Conservation (phyloP, 1,140 invertebrate genomes). For the Cryptotermes secundus region DNA sequence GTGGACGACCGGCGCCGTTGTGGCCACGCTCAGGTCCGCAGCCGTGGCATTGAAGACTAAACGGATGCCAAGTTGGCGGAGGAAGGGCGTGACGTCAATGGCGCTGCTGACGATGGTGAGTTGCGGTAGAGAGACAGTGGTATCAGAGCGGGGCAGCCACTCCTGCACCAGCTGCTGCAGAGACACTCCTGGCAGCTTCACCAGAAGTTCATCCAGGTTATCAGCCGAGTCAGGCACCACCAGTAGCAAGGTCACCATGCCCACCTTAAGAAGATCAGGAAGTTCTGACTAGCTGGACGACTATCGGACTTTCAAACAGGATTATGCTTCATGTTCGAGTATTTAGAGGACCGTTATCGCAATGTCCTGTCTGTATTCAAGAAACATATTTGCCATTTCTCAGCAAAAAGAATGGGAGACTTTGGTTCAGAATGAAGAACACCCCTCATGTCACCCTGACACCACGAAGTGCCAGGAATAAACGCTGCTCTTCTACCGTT, state of each 20-base stretch:
- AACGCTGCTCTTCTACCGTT: no score
- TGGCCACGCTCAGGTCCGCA: constrained; percentile 8
- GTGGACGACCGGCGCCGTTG: not conserved
- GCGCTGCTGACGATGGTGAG: constrained; percentile 40
- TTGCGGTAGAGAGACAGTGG: constrained; percentile 43
- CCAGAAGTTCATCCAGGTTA: constrained; percentile 39
- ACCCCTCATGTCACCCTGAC: no score
- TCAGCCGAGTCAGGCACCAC: constrained; percentile 41
- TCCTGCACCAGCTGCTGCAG: constrained; percentile 36
- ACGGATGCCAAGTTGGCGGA: constrained; percentile 40
- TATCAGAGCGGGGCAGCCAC: constrained; percentile 38
- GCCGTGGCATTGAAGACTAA: constrained; percentile 36
- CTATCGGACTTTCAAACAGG: no score
- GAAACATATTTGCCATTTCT: no score
- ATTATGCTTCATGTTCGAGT: no score
- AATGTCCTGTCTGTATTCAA: no score
- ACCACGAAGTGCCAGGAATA: no score
- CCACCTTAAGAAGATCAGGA: constrained; percentile 37
- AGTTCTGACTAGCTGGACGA: no score
- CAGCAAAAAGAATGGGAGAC: no score
- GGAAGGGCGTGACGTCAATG: constrained; percentile 40
- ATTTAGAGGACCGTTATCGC: no score
- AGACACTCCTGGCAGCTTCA: constrained; percentile 39
- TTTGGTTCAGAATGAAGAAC: no score
- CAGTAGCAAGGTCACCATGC: constrained; percentile 40